A percentile compares a stretch with the other conserved stretches of the same genome.
Conservation (phyloP, 2,888 invertebrate genomes). For the Molorchus minor region DNA sequence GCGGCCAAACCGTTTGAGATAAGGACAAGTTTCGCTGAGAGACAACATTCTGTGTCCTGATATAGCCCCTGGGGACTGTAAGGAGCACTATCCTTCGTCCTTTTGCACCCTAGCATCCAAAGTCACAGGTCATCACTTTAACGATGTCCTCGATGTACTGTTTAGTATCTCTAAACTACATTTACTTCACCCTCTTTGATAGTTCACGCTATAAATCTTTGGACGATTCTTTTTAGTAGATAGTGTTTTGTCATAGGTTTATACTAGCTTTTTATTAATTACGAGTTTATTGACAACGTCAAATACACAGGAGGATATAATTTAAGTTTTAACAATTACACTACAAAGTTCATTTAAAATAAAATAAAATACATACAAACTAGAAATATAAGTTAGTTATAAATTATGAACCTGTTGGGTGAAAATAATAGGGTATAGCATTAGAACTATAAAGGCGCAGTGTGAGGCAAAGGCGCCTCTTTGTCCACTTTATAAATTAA, state of each 20-base stretch:
- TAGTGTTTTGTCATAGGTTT: not conserved
- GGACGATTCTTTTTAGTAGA: not conserved
- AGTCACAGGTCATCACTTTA: conserved; percentile 52
- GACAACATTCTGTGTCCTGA: conserved; percentile 12
- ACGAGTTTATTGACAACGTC: not conserved
- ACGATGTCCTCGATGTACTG: conserved; percentile 48
- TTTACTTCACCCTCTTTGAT: conserved; percentile 25
- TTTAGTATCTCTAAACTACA: conserved; percentile 47
- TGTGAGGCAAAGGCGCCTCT: too few relatives aligned
- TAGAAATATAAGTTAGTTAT: too few relatives aligned
- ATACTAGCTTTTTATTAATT: not conserved
- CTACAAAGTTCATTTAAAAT: too few relatives aligned
- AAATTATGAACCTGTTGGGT: too few relatives aligned
- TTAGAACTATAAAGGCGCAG: too few relatives aligned
- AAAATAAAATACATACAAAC: too few relatives aligned
- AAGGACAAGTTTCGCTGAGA: conserved; percentile 20
- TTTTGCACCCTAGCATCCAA: conserved; percentile 41
- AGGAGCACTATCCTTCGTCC: conserved; percentile 42
- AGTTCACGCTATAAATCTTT: not conserved
- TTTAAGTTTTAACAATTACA: too few relatives aligned
- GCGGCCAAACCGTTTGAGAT: conserved; percentile 12
- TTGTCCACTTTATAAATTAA: too few relatives aligned
- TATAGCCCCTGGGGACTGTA: conserved; percentile 36
- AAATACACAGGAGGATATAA: too few relatives aligned
- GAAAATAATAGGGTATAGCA: too few relatives aligned